A percentile compares a stretch with the other conserved stretches of the same genome.
Conservation (phyloP, 92 coral and sea anemone genomes). For the Virgularia gustaviana region DNA sequence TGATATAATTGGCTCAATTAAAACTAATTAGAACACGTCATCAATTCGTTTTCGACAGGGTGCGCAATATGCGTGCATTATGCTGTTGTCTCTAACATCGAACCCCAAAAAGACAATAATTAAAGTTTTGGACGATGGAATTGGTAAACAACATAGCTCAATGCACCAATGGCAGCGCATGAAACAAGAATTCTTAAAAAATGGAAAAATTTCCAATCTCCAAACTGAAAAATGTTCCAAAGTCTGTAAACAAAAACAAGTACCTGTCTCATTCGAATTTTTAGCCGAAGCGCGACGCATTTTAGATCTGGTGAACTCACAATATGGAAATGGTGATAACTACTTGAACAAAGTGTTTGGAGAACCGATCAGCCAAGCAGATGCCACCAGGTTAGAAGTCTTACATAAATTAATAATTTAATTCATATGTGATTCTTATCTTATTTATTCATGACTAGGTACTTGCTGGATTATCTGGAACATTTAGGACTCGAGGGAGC, state of each 20-base stretch:
- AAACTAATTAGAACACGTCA: too few species aligned
- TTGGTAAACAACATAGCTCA: constrained; percentile 60
- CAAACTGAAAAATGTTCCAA: constrained; percentile 54
- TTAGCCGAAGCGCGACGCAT: constrained; percentile 76
- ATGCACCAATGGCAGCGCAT: constrained; percentile 69
- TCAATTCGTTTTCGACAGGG: too few species aligned
- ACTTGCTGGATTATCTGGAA: constrained; percentile 67
- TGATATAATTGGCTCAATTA: too few species aligned
- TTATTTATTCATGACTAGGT: too few species aligned
- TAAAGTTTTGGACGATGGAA: constrained; percentile 65
- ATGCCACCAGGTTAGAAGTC: too few species aligned
- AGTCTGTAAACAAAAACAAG: constrained; percentile 60
- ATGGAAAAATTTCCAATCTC: constrained; percentile 68
- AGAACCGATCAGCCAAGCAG: constrained; percentile 55
- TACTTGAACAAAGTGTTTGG: constrained; percentile 84
- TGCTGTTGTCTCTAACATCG: too few species aligned
- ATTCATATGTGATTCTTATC: too few species aligned
- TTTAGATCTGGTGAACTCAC: constrained; percentile 78
- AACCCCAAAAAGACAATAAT: constrained; percentile 59
- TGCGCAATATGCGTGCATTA: too few species aligned
- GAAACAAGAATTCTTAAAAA: constrained; percentile 72
- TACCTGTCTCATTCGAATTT: constrained; percentile 76
- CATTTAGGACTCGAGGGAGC: constrained; percentile 80
- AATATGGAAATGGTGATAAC: constrained; percentile 78
- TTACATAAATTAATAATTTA: too few species aligned